A percentile compares a stretch with the other conserved stretches of the same genome.
Evolutionary conservation across 2,888 invertebrate genomes (phyloP).

Genomic region (Catocala fraxini): DNA sequence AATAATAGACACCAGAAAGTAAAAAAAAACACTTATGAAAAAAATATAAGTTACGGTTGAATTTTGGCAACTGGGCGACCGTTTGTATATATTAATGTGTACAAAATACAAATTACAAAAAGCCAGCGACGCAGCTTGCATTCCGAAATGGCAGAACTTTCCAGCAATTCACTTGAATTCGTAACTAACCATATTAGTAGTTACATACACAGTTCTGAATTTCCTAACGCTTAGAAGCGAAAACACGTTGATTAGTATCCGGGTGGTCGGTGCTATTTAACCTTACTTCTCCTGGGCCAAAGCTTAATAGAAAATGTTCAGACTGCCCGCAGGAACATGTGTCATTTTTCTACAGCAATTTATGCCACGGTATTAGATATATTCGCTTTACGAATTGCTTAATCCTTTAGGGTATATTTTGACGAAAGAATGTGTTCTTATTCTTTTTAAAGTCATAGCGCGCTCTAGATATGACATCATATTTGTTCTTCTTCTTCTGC

Average conservation of each 20-base stretch:
- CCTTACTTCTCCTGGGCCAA: background rate
- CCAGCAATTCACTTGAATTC: background rate
- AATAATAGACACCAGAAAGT: no score
- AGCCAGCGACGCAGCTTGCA: no score
- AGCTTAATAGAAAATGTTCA: background rate
- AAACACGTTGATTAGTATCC: slow-evolving; percentile 3
- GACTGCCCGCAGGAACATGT: background rate
- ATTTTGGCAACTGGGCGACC: no score
- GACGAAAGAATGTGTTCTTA: no score
- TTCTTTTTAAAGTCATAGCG: no score
- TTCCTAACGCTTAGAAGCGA: background rate
- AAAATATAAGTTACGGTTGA: no score
- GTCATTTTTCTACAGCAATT: background rate
- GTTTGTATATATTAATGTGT: background rate
- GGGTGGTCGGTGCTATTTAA: background rate
- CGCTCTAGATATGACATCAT: no score
- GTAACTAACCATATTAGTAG: slow-evolving; percentile 1
- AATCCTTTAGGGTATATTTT: no score
- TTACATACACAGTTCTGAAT: background rate
- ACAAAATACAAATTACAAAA: background rate
- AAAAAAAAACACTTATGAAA: no score
- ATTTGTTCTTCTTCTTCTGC: no score
- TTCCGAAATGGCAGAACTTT: no score
- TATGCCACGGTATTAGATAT: background rate
- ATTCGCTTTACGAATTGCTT: no score